Base-by-base conservation (phyloP, 2,113 vertebrate genomes). In the Solea solea region DNA sequence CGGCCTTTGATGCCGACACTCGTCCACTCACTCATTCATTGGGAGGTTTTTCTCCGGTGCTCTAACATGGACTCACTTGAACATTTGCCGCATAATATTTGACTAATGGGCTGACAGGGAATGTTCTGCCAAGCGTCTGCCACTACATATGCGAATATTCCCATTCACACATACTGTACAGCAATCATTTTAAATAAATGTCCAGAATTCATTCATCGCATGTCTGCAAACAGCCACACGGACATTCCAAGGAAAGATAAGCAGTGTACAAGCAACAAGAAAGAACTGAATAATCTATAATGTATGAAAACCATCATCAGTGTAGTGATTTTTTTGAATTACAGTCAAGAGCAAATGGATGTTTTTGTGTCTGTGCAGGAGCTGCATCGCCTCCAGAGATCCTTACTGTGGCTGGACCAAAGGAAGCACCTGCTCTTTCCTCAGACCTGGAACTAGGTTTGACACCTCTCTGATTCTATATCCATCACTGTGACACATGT, bases 361-460 rank as follows among this genome's bases (percentile, higher is more conserved):
- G 13, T 62, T 8, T 58, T 5, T 81, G 25, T 75, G 15, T 69
- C 16, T 67, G 27, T 80, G 66, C 78, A 98, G 97, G 91, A 97
- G 91, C 90, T 99, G 97, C 63, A 93, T 99, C 0, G 94, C 95
- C 70, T 96, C 96, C 67, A 95, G 94, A 74, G 97, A 98, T 64
- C 97, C 97, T 0, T 99, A 99, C 89, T 98, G 97, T 0, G 97
- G 97, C 46, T 99, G 97, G 97, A 94, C 95, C 0, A 80, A 94
- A 0, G 96, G 96, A 21, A 96, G 96, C 67, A 94, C 95, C 86
- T 98, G 97, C 13, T 8, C 95, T 45, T 98, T 98, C 89, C 94
- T 97, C 68, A 93, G 95, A 64, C 94, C 94, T 0, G 95, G 93
- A 27, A 94, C 95, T 89, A 97, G 97, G 96, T 99, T 93, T 71